phyloP scores from a whole-genome alignment of 2,113 vertebrate genomes.

The Herpetotheres cachinnans region DNA sequence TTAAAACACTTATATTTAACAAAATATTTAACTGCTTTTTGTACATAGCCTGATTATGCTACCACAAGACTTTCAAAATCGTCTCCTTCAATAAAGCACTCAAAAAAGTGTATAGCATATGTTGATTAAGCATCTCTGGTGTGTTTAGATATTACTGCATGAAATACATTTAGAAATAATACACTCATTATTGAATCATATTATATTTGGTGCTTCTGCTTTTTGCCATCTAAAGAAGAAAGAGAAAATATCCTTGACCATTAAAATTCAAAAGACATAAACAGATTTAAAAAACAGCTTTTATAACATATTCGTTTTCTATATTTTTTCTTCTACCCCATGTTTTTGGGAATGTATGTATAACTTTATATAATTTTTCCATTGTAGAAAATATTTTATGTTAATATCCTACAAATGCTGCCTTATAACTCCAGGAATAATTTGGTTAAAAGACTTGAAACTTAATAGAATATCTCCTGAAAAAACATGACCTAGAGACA shows the following conservation, averaged over 20 bases:
- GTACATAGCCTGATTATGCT: neutral
- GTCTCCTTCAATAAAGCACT: neutral
- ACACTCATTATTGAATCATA: neutral
- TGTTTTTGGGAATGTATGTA: neutral
- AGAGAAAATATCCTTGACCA: neutral
- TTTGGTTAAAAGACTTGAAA: neutral
- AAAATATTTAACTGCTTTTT: neutral
- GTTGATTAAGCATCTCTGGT: neutral
- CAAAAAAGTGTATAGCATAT: neutral
- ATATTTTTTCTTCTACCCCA: neutral
- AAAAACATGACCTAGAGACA: neutral
- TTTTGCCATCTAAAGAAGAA: neutral
- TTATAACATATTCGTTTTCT: neutral
- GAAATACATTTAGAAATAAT: neutral
- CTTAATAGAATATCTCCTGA: neutral
- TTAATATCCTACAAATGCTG: neutral
- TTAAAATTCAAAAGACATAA: neutral
- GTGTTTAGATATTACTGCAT: neutral
- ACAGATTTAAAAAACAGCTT: neutral
- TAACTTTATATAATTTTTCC: neutral
- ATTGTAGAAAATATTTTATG: neutral
- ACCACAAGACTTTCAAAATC: neutral
- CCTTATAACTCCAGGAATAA: neutral
- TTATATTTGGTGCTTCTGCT: neutral
- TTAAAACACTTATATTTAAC: neutral